Conservation (phyloP, 2,888 invertebrate genomes). For the Pteria penguin region DNA sequence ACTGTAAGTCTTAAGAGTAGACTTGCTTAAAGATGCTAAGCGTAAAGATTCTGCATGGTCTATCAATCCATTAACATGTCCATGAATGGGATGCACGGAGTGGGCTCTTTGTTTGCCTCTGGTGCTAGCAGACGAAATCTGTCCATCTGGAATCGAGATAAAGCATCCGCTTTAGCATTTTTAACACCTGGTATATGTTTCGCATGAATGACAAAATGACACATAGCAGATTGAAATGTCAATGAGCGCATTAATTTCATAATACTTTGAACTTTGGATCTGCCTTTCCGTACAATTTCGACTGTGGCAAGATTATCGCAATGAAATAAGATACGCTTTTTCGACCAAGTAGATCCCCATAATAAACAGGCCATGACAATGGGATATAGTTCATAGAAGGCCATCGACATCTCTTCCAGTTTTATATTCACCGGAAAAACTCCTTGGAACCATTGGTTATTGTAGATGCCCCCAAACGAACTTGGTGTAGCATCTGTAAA, state of each 20-base stretch:
- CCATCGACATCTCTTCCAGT: slow-evolving; percentile 12
- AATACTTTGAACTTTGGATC: slow-evolving; percentile 26
- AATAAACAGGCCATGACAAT: slow-evolving; percentile 30
- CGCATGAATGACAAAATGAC: slow-evolving; percentile 17
- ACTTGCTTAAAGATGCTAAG: no score
- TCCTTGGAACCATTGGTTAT: slow-evolving; percentile 36
- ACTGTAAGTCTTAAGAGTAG: no score
- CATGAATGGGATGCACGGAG: no score
- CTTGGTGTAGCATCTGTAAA: slow-evolving; percentile 28
- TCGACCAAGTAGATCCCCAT: slow-evolving; percentile 29
- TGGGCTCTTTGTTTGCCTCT: no score
- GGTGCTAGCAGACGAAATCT: no score
- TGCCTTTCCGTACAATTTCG: slow-evolving; percentile 26
- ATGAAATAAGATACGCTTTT: slow-evolving; percentile 28
- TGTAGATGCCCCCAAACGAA: slow-evolving; percentile 32
- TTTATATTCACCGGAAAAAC: slow-evolving; percentile 19
- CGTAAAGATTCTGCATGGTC: no score
- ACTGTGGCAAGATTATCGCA: slow-evolving; percentile 36
- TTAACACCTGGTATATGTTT: slow-evolving; percentile 23
- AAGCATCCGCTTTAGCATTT: slow-evolving; percentile 25
- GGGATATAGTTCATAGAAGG: slow-evolving; percentile 34
- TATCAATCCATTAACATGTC: no score
- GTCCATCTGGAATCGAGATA: slow-evolving; percentile 39
- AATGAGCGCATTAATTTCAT: slow-evolving; percentile 11
- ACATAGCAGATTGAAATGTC: slow-evolving; percentile 9